Conservation (phyloP, 2,888 invertebrate genomes). For the Phengaris alcon region DNA sequence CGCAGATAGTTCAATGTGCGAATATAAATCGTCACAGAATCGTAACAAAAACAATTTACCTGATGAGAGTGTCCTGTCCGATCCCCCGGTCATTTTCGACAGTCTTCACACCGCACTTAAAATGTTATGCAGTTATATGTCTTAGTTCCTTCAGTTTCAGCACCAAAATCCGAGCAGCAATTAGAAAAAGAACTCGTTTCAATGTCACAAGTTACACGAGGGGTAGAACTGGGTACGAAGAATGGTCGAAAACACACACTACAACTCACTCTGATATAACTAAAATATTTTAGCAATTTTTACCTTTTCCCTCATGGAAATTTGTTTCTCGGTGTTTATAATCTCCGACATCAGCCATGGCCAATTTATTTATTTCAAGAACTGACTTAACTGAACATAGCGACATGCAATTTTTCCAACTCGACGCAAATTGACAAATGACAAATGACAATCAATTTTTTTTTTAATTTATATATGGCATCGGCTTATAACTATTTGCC, state of each 20-base stretch:
- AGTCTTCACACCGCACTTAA: constrained; percentile 52
- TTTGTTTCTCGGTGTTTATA: constrained; percentile 73
- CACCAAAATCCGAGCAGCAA: constrained; percentile 76
- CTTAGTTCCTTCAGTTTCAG: constrained; percentile 62
- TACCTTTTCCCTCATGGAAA: constrained; percentile 77
- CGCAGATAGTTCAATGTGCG: constrained; percentile 29
- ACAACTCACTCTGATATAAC: constrained; percentile 59
- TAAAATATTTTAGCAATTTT: constrained; percentile 71
- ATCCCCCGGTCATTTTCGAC: constrained; percentile 69
- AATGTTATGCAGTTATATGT: constrained; percentile 51
- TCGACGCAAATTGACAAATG: constrained; percentile 64
- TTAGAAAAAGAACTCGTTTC: constrained; percentile 77
- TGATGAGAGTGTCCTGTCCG: constrained; percentile 64
- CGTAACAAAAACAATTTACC: constrained; percentile 67
- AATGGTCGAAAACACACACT: constrained; percentile 59
- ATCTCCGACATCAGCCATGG: constrained; percentile 76
- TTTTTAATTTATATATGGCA: no score
- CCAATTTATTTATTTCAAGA: constrained; percentile 76
- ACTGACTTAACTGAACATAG: constrained; percentile 76
- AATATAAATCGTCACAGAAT: constrained; percentile 44
- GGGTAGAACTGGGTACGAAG: constrained; percentile 54
- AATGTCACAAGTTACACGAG: constrained; percentile 78
- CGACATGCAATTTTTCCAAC: constrained; percentile 72
- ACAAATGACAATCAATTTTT: constrained; percentile 42
- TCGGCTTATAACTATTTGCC: no score